Conservation (phyloP, 2,797 vertebrate species). For the Phylloscopus collybita region DNA sequence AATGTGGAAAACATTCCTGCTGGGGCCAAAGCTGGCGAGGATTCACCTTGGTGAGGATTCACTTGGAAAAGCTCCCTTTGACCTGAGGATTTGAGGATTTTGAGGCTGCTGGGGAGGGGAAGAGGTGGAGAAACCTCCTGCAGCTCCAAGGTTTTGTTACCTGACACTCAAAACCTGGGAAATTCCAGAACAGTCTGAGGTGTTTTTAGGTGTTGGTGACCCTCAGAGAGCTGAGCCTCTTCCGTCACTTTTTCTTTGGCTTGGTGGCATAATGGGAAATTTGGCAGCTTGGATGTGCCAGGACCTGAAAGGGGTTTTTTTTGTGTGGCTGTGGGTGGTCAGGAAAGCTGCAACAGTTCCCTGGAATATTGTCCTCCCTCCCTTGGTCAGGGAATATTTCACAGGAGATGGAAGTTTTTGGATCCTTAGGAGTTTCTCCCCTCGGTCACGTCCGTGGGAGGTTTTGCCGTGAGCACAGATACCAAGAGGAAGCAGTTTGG, state of each 20-base stretch:
- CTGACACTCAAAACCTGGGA: rapidly evolving
- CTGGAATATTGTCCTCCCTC: neutral
- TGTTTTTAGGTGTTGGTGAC: neutral
- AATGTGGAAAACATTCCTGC: neutral
- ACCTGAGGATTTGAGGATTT: neutral
- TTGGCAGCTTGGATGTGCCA: neutral
- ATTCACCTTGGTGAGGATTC: neutral
- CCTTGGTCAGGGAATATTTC: neutral
- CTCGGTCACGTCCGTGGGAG: neutral
- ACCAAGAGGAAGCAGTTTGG: neutral
- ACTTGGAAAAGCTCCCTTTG: neutral
- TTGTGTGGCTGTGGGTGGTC: too few species aligned
- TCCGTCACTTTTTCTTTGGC: neutral
- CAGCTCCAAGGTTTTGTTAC: neutral
- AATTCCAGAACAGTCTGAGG: neutral
- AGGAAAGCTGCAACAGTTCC: neutral
- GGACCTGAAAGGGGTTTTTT: neutral
- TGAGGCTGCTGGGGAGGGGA: neutral
- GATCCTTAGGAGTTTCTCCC: neutral
- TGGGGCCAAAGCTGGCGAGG: neutral
- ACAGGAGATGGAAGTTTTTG: neutral
- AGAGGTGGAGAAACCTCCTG: neutral
- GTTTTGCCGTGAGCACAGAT: rapidly evolving
- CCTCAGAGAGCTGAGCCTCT: neutral
- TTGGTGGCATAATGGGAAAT: neutral